Percentiles rank a stretch among this genome's conserved stretches.
These are phyloP conservation scores for Lasioglossum zephyrum DNA, from an alignment of 2,888 invertebrate genomes.

Conservation along the genomic window DNA sequence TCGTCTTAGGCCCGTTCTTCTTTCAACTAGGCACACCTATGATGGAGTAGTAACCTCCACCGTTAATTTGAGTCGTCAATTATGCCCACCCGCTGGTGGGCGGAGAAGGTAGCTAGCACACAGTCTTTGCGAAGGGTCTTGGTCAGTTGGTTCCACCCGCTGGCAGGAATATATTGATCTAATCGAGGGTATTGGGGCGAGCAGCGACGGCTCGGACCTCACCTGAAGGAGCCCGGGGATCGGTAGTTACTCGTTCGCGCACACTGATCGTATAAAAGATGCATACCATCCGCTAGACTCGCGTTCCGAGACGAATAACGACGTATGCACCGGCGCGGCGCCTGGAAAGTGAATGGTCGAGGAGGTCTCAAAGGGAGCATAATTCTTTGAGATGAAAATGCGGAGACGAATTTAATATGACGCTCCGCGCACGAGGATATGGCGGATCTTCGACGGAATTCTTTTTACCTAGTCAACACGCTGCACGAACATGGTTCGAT, in stretches of 20 bases:
- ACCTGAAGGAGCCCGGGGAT: conserved; percentile 17
- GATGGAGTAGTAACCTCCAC: too few relatives aligned
- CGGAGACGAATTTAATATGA: conserved; percentile 62
- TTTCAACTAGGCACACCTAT: too few relatives aligned
- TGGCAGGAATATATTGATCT: conserved; percentile 42
- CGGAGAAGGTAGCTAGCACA: too few relatives aligned
- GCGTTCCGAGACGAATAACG: conserved; percentile 54
- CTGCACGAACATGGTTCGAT: too few relatives aligned
- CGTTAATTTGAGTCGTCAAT: too few relatives aligned
- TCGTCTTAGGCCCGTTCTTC: too few relatives aligned
- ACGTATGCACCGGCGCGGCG: conserved; percentile 49
- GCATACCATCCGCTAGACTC: conserved; percentile 43
- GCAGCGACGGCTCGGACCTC: neutral
- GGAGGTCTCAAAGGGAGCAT: conserved; percentile 56
- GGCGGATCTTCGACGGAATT: neutral
- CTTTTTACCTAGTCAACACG: conserved; percentile 11
- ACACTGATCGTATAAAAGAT: conserved; percentile 58
- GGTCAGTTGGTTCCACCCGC: conserved; percentile 13
- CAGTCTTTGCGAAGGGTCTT: neutral
- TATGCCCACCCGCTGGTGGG: too few relatives aligned
- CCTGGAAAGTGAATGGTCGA: conserved; percentile 62
- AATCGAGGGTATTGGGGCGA: conserved; percentile 13
- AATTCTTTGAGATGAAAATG: conserved; percentile 68
- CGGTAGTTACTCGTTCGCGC: conserved; percentile 53
- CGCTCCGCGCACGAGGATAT: conserved; percentile 7